Conservation (phyloP, 1,140 invertebrate species). For the Fopius arisanus region DNA sequence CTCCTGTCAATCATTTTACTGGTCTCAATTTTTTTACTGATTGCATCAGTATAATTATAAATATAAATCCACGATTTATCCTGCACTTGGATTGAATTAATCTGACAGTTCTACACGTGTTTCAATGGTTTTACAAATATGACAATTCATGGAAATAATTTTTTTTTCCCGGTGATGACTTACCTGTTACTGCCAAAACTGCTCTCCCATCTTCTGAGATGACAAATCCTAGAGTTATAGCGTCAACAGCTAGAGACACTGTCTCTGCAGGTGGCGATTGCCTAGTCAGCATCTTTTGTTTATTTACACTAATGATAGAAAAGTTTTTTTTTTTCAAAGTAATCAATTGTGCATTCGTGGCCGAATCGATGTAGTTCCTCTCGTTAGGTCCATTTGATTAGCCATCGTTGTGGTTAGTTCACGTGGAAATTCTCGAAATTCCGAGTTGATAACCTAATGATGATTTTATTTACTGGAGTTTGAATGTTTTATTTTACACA, state of each 20-base stretch:
- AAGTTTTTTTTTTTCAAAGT: background rate
- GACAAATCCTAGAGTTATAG: constrained; percentile 49
- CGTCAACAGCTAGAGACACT: constrained; percentile 30
- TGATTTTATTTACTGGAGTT: no score
- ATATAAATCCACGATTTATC: no score
- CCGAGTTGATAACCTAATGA: no score
- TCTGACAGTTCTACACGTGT: no score
- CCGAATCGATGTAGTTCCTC: no score
- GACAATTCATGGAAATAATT: background rate
- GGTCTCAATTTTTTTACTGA: no score
- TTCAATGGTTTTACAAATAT: background rate
- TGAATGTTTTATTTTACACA: no score
- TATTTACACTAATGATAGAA: background rate
- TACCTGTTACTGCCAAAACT: constrained; percentile 49
- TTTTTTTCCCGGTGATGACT: background rate
- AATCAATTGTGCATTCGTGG: background rate
- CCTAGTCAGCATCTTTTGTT: constrained; percentile 34
- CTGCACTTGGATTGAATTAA: no score
- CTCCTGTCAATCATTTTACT: constrained; percentile 36
- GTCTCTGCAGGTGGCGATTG: constrained; percentile 31
- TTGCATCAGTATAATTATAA: no score
- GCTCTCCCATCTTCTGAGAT: constrained; percentile 51
- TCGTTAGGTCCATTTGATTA: no score
- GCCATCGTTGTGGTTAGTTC: no score
- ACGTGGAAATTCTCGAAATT: no score